Percentiles rank a stretch among this genome's conserved stretches.
Evolutionary conservation across 2,797 vertebrate genomes (phyloP).

Genomic region (Centroberyx gerrardi): DNA sequence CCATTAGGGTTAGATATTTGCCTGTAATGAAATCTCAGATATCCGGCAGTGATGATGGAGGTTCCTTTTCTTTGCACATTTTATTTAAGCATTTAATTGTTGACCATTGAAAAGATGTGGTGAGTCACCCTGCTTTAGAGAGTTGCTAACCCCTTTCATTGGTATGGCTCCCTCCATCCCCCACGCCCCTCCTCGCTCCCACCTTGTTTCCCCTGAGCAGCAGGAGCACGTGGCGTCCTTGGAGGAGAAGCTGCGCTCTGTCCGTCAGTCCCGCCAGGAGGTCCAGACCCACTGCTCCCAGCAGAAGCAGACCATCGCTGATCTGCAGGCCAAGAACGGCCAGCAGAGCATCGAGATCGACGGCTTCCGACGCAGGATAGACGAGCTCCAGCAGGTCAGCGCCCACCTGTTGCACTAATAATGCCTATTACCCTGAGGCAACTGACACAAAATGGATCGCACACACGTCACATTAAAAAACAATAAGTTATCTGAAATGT

Average conservation of each 20-base stretch:
- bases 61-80: no score
- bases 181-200: neutral
- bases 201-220: constrained; percentile 74
- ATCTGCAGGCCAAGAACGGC: constrained; percentile 87
- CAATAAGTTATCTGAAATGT: no score
- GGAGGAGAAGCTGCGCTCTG: constrained; percentile 91
- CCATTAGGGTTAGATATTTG: no score
- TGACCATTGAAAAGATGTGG: no score
- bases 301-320: constrained; percentile 89
- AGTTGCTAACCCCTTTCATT: no score
- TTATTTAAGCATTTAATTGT: no score
- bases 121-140: no score
- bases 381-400: constrained; percentile 93
- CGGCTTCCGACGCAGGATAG: constrained; percentile 85
- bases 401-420: neutral
- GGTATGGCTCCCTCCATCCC: neutral
- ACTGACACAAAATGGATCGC: neutral
- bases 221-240: constrained; percentile 88
- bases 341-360: constrained; percentile 88
- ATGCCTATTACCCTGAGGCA: neutral
- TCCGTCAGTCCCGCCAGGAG: constrained; percentile 90
- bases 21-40: no score
- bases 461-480: no score
- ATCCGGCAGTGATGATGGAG: no score
- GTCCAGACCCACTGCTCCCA: constrained; percentile 89